These are phyloP conservation scores for Lonchura striata DNA, from an alignment of 2,113 vertebrate genomes.

Conservation along the genomic window DNA sequence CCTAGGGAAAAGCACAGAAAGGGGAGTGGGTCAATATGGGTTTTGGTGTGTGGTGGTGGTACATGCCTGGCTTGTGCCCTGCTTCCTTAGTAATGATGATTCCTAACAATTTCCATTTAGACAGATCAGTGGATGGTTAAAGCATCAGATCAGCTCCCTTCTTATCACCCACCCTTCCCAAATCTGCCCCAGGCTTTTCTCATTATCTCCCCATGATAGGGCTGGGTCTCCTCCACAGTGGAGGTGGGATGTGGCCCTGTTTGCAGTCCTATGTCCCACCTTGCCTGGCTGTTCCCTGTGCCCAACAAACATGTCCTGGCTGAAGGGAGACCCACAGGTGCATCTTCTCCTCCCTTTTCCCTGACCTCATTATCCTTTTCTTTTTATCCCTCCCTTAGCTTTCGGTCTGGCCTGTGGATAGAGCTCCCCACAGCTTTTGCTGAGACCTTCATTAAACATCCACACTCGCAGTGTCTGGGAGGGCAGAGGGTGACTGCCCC, in stretches of 20 bases:
- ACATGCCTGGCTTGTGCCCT: not conserved
- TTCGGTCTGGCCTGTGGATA: not conserved
- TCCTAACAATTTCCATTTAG: not conserved
- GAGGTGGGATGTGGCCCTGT: not conserved
- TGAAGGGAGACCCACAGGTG: not conserved
- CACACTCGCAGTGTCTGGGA: not conserved
- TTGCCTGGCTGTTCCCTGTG: rapidly evolving
- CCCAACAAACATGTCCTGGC: rapidly evolving
- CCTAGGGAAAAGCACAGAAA: not conserved
- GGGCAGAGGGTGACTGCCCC: not conserved
- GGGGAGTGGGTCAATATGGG: not conserved
- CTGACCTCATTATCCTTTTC: not conserved
- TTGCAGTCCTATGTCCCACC: not conserved
- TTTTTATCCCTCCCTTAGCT: not conserved
- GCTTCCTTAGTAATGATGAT: not conserved
- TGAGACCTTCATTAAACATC: not conserved
- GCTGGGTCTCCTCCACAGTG: not conserved
- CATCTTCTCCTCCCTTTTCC: not conserved
- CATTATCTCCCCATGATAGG: not conserved
- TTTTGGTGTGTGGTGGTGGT: not conserved
- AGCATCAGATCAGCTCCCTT: not conserved
- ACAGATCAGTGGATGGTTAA: rapidly evolving
- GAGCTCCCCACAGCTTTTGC: not conserved
- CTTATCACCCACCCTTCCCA: not conserved
- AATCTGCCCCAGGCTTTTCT: not conserved